Evolutionary conservation across 2,113 vertebrate species (phyloP), one percentile per base, ranked within the genome.

Genomic region (Lynx canadensis): DNA sequence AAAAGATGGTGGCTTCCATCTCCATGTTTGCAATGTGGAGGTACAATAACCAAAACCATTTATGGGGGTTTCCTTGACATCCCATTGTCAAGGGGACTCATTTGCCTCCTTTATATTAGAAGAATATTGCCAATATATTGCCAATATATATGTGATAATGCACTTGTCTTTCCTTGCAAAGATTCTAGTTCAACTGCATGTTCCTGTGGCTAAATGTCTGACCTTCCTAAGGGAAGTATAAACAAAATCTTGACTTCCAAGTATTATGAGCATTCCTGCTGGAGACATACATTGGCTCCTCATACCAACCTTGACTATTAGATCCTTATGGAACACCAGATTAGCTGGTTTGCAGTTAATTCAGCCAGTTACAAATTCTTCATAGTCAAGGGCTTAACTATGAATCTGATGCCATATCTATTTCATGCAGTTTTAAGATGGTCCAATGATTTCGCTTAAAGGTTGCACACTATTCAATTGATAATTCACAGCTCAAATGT

Each of bases 401-500:
- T 91, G 52, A 81, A 82, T 86, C 79, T 73, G 93, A 65, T 84
- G 36, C 60, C 31, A 19, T 69, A 81, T 86, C 85, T 68, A 74
- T 90, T 83, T 96, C 83, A 48, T 27, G 50, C 65, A 50, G 33
- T 94, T 95, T 95, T 94, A 93, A 92, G 84, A 83, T 65, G 68
- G 86, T 87, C 45, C 55, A 88, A 79, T 92, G 92, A 94, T 89
- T 96, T 95, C 33, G 69, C 69, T 96, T 95, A 95, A 98, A 98
- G 84, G 69, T 92, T 92, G 96, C 55, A 60, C 79, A 66, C 52
- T 94, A 94, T 95, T 88, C 86, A 83, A 97, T 82, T 95, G 83
- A 97, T 96, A 96, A 96, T 82, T 78, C 60, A 89, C 81, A 95
- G 76, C 90, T 94, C 90, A 81, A 94, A 97, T 96, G 41, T 97